Base-by-base conservation (phyloP, 2,113 vertebrate species). In the Glaucomys volans region DNA sequence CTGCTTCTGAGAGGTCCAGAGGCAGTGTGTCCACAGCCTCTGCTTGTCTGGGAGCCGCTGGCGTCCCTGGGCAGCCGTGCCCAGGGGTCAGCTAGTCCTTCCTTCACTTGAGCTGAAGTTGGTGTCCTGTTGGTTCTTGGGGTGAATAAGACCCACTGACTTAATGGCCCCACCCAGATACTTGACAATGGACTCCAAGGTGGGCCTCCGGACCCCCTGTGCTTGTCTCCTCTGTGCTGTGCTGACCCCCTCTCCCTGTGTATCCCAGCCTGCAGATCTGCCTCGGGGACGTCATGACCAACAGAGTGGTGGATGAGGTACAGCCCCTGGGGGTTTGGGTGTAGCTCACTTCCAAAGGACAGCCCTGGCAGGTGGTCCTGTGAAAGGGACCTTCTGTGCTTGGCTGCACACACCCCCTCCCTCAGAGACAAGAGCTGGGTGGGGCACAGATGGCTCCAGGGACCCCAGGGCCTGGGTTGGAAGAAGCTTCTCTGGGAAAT, bases 221-320 rank as follows among this genome's bases (percentile, higher is more conserved):
- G 40, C 57, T 17, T 59, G 26, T 69, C 28, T 10, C 32, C 62
- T 54, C 6, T 62, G 88, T 35, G 40, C 40, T 10, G 90, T 47
- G n/a, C 64, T 69, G 30, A 94, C 57, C 3, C 24, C 17, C 24
- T 3, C 44, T 66, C 54, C 71, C 79, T 47, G 3, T 93, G 71
- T 94, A 9, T 96, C 97, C 10, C 98, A 99, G 99, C 95, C 98
- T 99, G 95, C 96, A 98, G 83, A 99, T 99, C 96, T 99, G 99
- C 96, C 98, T 99, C 1, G 99, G 98, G 69, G 99, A 99, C n/a
- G 99, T 99, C 95, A 99, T 98, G 98, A 99, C 96, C 83, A 99
- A 99, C 80, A 98, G 98, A 97, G 98, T 98, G 89, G 99, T 99
- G 57, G 99, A 99, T 89, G 96, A 99, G 99, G 99, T 99, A 57